Conservation (phyloP, 2,797 vertebrate genomes). For the Centropyge bicolor region DNA sequence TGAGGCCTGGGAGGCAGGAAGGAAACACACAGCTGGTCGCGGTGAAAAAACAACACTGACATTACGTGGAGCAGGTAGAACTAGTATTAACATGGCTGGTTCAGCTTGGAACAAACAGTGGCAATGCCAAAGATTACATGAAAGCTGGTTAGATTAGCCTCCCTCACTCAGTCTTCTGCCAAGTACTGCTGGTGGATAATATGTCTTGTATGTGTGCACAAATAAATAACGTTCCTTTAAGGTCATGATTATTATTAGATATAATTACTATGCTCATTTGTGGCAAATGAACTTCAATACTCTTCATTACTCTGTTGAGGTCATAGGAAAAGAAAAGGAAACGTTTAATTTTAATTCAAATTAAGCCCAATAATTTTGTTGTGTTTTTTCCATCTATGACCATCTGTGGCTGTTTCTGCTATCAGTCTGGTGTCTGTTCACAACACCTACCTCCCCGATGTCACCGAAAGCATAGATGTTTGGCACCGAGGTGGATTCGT, state of each 20-base stretch:
- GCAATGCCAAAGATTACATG: background rate
- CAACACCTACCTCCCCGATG: constrained; percentile 88
- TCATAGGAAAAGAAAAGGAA: background rate
- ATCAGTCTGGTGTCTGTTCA: constrained; percentile 4
- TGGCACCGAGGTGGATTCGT: constrained; percentile 90
- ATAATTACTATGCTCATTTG: background rate
- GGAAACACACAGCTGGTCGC: constrained; percentile 76
- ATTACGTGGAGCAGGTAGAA: constrained; percentile 64
- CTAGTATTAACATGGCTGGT: constrained; percentile 67
- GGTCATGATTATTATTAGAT: background rate
- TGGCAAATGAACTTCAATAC: background rate
- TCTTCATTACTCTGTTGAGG: too few species aligned
- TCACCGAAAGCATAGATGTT: constrained; percentile 95
- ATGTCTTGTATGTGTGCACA: background rate
- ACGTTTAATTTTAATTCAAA: background rate
- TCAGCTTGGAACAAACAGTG: constrained; percentile 22
- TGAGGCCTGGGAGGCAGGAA: constrained; percentile 74
- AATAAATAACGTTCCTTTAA: background rate
- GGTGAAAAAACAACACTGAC: constrained; percentile 68
- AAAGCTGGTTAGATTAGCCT: background rate
- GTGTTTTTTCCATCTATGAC: background rate
- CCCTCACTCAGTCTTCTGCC: background rate
- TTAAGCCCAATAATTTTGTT: constrained; percentile 7
- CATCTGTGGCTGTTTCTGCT: background rate
- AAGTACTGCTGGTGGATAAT: background rate